Evolutionary conservation across 92 coral and sea anemone species (phyloP), one percentile per base, ranked within the genome.

Genomic region (Paragorgia papillata): DNA sequence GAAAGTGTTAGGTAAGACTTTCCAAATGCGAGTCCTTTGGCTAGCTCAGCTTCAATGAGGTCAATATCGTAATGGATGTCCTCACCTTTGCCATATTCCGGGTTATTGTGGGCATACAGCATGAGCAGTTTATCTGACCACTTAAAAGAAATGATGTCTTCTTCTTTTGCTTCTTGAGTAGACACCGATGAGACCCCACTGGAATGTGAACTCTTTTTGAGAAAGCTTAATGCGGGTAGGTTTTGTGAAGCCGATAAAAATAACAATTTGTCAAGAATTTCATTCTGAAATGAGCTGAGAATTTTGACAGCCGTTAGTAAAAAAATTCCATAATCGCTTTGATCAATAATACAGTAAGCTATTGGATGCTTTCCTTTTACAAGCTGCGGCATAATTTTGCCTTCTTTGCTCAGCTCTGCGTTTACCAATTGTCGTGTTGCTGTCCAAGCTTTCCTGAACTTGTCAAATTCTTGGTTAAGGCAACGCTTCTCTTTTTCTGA

Each of bases 81-180:
- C 63, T 62, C 85, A 0, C 99, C 99, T 37, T 76, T 80, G 48
- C 97, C 97, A 69, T 91, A 95, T 80, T 90, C 96, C 9, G 86
- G 89, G 66, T 86, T 76, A 44, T 83, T 80, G 55, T 85, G 96
- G 21, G 95, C 92, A 61, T 89, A 88, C 56, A 86, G 87, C 62
- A 76, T 87, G 54, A 95, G 84, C 43, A 95, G 60, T 1, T 73
- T 83, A 32, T 89, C 95, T 25, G 88, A 78, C 99, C 97, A 95
- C 49, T n/a, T 69, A 82, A 86, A 95, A 39, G 77, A 89, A 65
- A 95, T 91, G 20, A 95, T 37, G 44, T 95, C 99, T 60, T 64
- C 85, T 69, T 84, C 97, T 37, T 85, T 88, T 37, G 90, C 99
- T 6, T 95, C 90, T 66, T 95, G 99, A 33, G 91, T 63, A 66